Conservation (phyloP, 37 sponge, comb jelly and placozoan species). For the Axinella damicornis region DNA sequence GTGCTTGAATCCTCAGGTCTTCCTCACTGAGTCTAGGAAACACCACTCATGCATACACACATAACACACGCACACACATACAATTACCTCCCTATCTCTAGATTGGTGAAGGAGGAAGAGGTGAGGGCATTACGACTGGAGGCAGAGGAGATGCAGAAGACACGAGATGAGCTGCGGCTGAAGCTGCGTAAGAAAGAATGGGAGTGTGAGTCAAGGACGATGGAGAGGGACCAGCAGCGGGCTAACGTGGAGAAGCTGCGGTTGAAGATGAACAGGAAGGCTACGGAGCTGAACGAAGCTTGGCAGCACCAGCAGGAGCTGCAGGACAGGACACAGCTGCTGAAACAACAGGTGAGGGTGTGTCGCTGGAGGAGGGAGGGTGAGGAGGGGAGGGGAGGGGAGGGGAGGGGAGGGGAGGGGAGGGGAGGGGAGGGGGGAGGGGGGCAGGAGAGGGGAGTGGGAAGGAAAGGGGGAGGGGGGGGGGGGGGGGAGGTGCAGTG, state of each 20-base stretch:
- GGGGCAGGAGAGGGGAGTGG: no score
- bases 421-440: not conserved
- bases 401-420: not conserved
- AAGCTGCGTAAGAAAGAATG: conserved; percentile 75
- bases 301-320: conserved; percentile 39
- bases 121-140: conserved; percentile 27
- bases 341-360: conserved; percentile 25
- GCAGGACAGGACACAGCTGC: not conserved
- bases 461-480: no score
- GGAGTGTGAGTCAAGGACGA: conserved; percentile 59
- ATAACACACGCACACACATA: no score
- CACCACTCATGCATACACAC: no score
- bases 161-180: conserved; percentile 49
- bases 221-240: conserved; percentile 64
- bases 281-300: conserved; percentile 34
- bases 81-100: not conserved
- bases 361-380: not conserved
- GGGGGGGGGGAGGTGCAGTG: no score
- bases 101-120: conserved; percentile 69
- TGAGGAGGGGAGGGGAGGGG: no score
- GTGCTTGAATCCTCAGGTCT: no score
- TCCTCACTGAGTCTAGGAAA: not conserved
- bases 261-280: conserved; percentile 53
- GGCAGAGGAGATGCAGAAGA: conserved; percentile 55
- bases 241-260: conserved; percentile 38